Base-by-base conservation (phyloP, 1,140 invertebrate genomes). In the Eriocheir sinensis region DNA sequence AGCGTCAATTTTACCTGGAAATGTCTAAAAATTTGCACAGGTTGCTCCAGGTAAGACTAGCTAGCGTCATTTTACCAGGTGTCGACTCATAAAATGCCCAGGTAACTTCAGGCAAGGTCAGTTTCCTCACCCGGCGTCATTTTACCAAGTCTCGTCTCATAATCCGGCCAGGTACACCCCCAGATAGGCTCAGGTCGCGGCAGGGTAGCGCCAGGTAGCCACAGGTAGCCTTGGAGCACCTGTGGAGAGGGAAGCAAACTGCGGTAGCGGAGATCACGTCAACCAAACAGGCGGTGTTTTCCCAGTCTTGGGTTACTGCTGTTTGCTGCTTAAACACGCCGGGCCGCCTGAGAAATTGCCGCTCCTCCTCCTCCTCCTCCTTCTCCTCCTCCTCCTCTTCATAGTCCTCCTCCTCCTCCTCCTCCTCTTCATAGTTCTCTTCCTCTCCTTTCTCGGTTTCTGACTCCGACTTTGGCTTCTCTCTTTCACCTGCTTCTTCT, bases 311-410 rank as follows among this genome's bases (percentile, higher is more conserved):
- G 40, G 91, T 93, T 93, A 93, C 91, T 48, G 27, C 3, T 93
- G 81, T 93, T 93, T 44, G 80, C 91, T 86, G 79, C 80, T 41
- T 41, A 93, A 81, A 93, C 91, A 93, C 38, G 12, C 91, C 91
- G 83, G 90, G 15, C 91, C 79, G 91, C 32, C 91, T 92, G 91
- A 86, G 91, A 93, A 93, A 93, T 93, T 93, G 91, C 80, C 85
- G 40, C 40, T 36, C 83, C 83, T 85, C 83, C 83, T 41, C 40
- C 83, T 41, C 83, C 40, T 36, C 83, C 34, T 85, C 83, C 83
- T 41, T n/a, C 83, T 41, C 83, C 40, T 36, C 83, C 81, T 85
- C 81, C 81, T 40, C 38, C 81, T 40, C 81, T 27, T 34, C 81
- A 15, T 85, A 15, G 17, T 9, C 38, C 81, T 40, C 38, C 81